Evolutionary conservation across 2,797 vertebrate genomes (phyloP).

Genomic region (Phalloptychus januarius): DNA sequence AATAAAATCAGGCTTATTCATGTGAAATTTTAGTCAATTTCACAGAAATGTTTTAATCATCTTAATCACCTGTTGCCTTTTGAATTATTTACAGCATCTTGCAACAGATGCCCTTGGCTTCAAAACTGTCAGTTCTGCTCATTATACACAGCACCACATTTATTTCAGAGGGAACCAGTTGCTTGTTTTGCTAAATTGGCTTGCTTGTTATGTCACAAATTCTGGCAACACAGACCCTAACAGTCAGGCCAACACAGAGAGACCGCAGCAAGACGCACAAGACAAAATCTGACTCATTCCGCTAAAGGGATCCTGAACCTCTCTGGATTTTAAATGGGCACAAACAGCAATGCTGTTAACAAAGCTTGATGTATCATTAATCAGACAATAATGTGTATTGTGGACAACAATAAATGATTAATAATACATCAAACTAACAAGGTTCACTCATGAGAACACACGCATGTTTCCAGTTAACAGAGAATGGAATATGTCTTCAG

Average conservation of each 20-base stretch:
- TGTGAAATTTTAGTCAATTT: background rate
- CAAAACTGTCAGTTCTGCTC: background rate
- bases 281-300: background rate
- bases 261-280: background rate
- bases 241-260: background rate
- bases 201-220: conserved; percentile 1
- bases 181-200: background rate
- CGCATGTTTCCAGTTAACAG: background rate
- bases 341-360: background rate
- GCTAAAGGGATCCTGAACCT: background rate
- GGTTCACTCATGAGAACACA: background rate
- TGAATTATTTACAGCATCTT: background rate
- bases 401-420: background rate
- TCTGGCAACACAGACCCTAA: background rate
- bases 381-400: background rate
- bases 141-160: background rate
- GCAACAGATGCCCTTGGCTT: background rate
- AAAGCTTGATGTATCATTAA: background rate
- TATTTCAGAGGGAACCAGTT: background rate
- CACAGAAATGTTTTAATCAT: background rate
- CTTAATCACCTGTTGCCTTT: background rate
- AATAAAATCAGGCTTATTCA: background rate
- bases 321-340: background rate
- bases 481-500: background rate
- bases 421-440: background rate